These are phyloP conservation scores for Hippolais icterina DNA, from an alignment of 2,113 vertebrate genomes.

Conservation along the genomic window DNA sequence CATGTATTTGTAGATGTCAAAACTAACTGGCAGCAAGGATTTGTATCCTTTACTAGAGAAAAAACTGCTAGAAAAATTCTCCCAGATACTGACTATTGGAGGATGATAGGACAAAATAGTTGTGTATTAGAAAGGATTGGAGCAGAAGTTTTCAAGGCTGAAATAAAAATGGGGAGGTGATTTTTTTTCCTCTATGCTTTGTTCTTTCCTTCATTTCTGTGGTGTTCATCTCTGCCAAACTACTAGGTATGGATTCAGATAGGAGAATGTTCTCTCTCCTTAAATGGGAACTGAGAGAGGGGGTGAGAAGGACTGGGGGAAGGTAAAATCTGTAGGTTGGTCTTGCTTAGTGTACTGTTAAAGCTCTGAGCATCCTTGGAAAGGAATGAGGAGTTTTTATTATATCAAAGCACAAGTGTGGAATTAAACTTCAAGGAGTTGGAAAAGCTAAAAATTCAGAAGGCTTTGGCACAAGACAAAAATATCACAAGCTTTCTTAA, in stretches of 20 bases:
- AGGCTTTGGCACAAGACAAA: not conserved
- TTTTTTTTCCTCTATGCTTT: rapidly evolving
- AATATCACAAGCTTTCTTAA: not conserved
- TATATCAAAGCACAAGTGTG: not conserved
- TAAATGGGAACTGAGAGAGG: not conserved
- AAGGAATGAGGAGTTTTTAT: conserved; percentile 20
- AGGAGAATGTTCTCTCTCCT: not conserved
- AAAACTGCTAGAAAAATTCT: not conserved
- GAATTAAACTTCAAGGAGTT: conserved; percentile 23
- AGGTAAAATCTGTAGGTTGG: conserved; percentile 21
- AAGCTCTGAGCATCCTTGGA: conserved; percentile 17
- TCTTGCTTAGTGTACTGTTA: conserved; percentile 16
- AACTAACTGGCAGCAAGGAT: not conserved
- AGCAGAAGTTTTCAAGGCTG: not conserved
- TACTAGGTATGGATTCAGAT: not conserved
- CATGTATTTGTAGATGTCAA: not conserved
- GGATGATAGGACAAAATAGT: not conserved
- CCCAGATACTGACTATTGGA: not conserved
- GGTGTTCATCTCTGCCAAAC: not conserved
- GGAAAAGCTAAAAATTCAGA: conserved; percentile 42
- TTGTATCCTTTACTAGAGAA: not conserved
- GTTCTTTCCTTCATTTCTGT: not conserved
- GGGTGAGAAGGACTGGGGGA: not conserved
- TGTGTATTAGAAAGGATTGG: not conserved
- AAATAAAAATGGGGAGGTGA: not conserved